phyloP scores from a whole-genome alignment of 92 coral and sea anemone genomes.

The Epizoanthus illoricatus region DNA sequence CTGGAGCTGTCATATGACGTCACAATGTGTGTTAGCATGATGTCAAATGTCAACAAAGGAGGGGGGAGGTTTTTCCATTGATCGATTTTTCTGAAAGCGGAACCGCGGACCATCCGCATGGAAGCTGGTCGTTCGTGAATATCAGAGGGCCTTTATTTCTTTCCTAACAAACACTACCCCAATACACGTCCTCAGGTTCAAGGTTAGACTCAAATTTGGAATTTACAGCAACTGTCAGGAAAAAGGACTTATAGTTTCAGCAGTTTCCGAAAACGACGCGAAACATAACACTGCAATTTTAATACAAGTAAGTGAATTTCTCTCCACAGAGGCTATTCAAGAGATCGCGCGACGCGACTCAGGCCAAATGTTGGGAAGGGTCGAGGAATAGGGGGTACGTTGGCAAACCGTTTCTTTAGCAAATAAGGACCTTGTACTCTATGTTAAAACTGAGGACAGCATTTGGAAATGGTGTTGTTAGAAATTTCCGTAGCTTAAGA shows the following conservation, averaged over 20 bases:
- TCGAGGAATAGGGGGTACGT: neutral
- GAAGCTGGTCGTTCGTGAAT: conserved; percentile 25
- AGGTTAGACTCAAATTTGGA: neutral
- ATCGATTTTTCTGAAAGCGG: conserved; percentile 84
- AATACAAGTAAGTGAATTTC: conserved; percentile 37
- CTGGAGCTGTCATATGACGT: conserved; percentile 87
- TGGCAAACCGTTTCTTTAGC: neutral
- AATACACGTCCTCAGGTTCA: neutral
- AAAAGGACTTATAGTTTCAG: neutral
- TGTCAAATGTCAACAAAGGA: conserved; percentile 96
- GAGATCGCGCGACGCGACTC: conserved; percentile 5
- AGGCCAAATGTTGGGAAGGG: neutral
- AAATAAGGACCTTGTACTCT: neutral
- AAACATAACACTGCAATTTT: conserved; percentile 4
- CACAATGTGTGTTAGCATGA: conserved; percentile 87
- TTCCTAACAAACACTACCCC: conserved; percentile 30
- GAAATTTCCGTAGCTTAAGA: conserved; percentile 9
- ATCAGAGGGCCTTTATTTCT: conserved; percentile 29
- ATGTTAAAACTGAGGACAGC: neutral
- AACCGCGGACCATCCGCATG: conserved; percentile 72
- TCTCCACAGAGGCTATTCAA: neutral
- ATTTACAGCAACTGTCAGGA: neutral
- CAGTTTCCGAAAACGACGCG: neutral
- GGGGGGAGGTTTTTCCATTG: conserved; percentile 91
- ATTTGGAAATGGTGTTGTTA: neutral